phyloP scores from a whole-genome alignment of 2,113 vertebrate species.

The Nibea albiflora region DNA sequence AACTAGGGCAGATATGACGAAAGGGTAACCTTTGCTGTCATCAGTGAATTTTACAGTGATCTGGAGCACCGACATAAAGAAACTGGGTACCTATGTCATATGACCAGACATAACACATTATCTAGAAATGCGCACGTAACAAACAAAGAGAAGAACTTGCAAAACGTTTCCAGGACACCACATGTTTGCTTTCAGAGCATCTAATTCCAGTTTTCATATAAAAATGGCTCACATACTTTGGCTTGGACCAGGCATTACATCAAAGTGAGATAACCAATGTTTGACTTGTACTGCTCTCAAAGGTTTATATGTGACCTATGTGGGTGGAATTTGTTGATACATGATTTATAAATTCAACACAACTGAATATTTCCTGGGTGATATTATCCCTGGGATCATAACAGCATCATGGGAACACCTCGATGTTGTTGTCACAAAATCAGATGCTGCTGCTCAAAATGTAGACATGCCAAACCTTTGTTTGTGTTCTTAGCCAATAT shows the following conservation, averaged over 20 bases:
- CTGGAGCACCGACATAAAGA: conserved; percentile 2
- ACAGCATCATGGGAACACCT: conserved; percentile 20
- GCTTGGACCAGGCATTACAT: conserved; percentile 50
- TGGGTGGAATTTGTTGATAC: conserved; percentile 62
- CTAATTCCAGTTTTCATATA: conserved; percentile 55
- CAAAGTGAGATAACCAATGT: conserved; percentile 63
- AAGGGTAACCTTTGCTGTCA: conserved; percentile 2
- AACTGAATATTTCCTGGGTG: conserved; percentile 60
- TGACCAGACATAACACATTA: neutral
- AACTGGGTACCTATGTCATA: neutral
- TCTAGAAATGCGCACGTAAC: neutral
- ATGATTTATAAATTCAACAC: conserved; percentile 45
- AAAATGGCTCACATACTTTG: conserved; percentile 63
- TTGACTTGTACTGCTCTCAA: conserved; percentile 56
- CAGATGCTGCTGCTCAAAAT: conserved; percentile 18
- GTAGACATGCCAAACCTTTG: conserved; percentile 22
- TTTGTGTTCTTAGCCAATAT: conserved; percentile 25
- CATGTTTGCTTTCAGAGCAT: conserved; percentile 56
- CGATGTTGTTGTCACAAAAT: conserved; percentile 28
- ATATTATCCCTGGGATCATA: conserved; percentile 48
- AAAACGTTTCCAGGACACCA: conserved; percentile 20
- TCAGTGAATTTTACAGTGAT: conserved; percentile 5
- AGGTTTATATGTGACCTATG: conserved; percentile 52
- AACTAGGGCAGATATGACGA: neutral
- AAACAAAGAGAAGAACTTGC: neutral